Percentiles rank a stretch among this genome's conserved stretches.
Conservation (phyloP, 2,113 vertebrate genomes). For the Peromyscus maniculatus region DNA sequence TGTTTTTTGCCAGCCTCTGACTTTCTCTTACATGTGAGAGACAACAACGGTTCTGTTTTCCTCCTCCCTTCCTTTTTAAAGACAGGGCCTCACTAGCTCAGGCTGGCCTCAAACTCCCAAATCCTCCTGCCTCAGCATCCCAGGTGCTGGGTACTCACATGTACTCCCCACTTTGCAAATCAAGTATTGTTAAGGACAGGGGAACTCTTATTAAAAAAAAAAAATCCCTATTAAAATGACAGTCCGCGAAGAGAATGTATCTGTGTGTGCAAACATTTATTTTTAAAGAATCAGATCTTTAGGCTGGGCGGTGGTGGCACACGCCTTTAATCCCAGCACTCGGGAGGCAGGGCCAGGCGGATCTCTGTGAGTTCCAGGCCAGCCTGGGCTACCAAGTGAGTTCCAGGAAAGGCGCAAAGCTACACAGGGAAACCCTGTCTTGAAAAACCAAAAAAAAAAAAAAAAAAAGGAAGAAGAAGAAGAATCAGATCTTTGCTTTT, state of each 20-base stretch:
- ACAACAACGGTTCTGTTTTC: not conserved
- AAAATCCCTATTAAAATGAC: constrained; percentile 91
- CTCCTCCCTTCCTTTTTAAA: constrained; percentile 77
- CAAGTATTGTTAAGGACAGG: constrained; percentile 85
- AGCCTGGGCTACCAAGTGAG: too few relatives aligned
- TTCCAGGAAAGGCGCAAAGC: too few relatives aligned
- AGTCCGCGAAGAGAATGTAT: constrained; percentile 85
- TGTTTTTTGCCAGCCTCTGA: not conserved
- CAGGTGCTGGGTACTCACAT: not conserved
- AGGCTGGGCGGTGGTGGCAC: too few relatives aligned
- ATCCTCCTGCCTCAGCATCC: not conserved
- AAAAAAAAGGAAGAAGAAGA: too few relatives aligned
- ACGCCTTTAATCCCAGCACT: too few relatives aligned
- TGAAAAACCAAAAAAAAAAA: too few relatives aligned
- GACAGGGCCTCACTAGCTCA: not conserved
- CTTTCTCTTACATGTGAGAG: not conserved
- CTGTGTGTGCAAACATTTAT: constrained; percentile 11
- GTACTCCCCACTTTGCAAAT: not conserved
- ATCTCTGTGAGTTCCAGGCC: too few relatives aligned
- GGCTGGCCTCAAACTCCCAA: not conserved
- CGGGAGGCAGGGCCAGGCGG: too few relatives aligned
- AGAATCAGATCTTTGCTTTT: constrained; percentile 91
- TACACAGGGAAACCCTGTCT: too few relatives aligned
- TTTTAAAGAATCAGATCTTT: constrained; percentile 85
- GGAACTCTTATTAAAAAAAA: constrained; percentile 85